phyloP scores from a whole-genome alignment of 53 echinoderm and acorn worm genomes.

The Luidia sarsii region DNA sequence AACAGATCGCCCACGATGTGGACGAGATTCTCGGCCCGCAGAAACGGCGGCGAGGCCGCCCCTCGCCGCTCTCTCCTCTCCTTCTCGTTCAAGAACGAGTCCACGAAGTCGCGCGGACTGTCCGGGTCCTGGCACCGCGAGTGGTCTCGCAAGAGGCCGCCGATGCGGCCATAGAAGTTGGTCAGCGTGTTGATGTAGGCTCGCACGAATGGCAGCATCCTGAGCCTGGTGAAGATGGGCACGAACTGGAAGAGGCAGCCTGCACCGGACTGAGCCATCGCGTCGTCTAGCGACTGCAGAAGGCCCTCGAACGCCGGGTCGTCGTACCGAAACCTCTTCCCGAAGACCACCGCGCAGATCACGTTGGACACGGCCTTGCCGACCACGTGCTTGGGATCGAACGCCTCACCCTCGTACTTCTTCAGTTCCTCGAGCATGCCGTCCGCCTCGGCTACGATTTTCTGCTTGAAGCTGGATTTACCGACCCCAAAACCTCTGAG shows the following conservation, averaged over 20 bases:
- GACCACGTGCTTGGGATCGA: not conserved
- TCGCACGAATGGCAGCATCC: not conserved
- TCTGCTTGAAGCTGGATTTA: conserved; percentile 20
- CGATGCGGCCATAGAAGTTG: not conserved
- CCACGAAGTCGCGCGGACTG: not conserved
- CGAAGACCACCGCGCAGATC: conserved; percentile 21
- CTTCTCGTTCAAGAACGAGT: not conserved
- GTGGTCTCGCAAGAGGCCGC: not conserved
- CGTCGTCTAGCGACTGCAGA: conserved; percentile 8
- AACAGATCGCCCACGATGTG: not conserved
- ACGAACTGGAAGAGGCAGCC: not conserved
- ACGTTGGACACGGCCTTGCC: conserved; percentile 24
- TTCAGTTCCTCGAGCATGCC: not conserved
- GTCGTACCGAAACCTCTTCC: conserved; percentile 7
- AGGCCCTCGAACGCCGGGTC: not conserved
- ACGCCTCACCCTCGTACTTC: not conserved
- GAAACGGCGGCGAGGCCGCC: too few species aligned
- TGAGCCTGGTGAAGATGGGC: not conserved
- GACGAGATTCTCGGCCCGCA: not conserved
- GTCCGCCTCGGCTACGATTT: conserved; percentile 5
- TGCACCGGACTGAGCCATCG: not conserved
- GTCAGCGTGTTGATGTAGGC: not conserved
- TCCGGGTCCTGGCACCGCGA: not conserved
- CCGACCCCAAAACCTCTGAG: too few species aligned
- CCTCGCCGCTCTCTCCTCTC: not conserved